Evolutionary conservation across 2,888 invertebrate genomes (phyloP).

Genomic region (Clistopyga incitator): DNA sequence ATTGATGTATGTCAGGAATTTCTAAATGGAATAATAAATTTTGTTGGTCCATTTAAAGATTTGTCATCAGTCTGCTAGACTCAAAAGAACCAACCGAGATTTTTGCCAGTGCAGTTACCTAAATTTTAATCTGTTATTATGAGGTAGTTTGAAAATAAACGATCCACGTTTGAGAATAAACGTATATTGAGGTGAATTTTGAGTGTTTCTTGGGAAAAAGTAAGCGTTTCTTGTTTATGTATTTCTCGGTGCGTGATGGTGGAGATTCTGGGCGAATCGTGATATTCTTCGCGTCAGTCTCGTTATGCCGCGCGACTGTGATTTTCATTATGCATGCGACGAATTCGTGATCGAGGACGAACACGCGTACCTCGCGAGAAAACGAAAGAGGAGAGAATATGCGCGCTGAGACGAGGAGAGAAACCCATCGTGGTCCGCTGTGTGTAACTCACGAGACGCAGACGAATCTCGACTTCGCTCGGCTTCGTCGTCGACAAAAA

Average conservation of each 20-base stretch:
- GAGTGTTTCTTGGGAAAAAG: background rate
- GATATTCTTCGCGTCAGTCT: slow-evolving; percentile 14
- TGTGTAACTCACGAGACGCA: background rate
- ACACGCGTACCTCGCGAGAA: background rate
- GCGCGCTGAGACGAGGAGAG: background rate
- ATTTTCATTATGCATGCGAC: slow-evolving; percentile 54
- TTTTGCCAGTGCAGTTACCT: background rate
- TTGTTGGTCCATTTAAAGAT: too few relatives aligned
- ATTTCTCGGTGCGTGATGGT: slow-evolving; percentile 6
- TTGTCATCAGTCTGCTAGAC: too few relatives aligned
- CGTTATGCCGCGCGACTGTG: background rate
- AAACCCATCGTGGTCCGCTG: background rate
- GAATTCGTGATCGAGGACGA: slow-evolving; percentile 22
- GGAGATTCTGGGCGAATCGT: background rate
- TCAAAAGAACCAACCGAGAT: background rate
- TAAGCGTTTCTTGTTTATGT: background rate
- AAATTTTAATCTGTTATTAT: background rate
- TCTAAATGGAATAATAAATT: too few relatives aligned
- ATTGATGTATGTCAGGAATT: too few relatives aligned
- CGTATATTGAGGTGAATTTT: background rate
- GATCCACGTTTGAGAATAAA: background rate
- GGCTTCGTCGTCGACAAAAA: slow-evolving; percentile 3
- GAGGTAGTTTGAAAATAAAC: background rate
- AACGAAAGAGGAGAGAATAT: slow-evolving; percentile 15
- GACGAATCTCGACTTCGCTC: background rate